Percentiles rank a stretch among this genome's conserved stretches.
Evolutionary conservation across 2,888 invertebrate genomes (phyloP).

Genomic region (Himalopsyche japonica): DNA sequence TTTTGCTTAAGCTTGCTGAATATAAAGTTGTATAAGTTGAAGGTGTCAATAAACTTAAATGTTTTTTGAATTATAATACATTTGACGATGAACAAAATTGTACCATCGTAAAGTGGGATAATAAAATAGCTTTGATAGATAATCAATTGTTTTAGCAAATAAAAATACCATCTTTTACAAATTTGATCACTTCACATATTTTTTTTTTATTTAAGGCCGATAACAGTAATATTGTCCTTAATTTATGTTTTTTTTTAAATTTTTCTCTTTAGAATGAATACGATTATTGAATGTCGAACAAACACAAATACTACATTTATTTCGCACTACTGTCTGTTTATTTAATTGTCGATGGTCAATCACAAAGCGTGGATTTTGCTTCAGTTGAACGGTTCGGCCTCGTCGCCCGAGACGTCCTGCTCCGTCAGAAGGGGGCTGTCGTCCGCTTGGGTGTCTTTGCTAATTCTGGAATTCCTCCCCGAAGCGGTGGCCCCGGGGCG

Average conservation of each 20-base stretch:
- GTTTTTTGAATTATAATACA: too few species aligned
- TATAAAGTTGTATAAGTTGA: too few species aligned
- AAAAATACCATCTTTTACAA: slow-evolving; percentile 26
- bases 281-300: slow-evolving; percentile 30
- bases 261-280: slow-evolving; percentile 35
- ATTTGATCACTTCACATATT: slow-evolving; percentile 28
- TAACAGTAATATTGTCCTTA: slow-evolving; percentile 9
- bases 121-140: neutral
- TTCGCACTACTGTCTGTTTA: slow-evolving; percentile 39
- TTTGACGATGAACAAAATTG: too few species aligned
- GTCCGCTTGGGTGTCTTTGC: slow-evolving; percentile 59
- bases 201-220: slow-evolving; percentile 31
- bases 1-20: too few species aligned
- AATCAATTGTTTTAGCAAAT: slow-evolving; percentile 8
- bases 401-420: slow-evolving; percentile 57
- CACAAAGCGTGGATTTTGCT: neutral
- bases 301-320: slow-evolving; percentile 26
- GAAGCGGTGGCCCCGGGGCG: slow-evolving; percentile 55
- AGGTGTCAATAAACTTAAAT: too few species aligned
- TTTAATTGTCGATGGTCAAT: slow-evolving; percentile 6
- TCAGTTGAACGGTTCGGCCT: slow-evolving; percentile 13
- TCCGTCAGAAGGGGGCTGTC: slow-evolving; percentile 66
- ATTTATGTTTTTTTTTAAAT: neutral
- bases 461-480: slow-evolving; percentile 54
- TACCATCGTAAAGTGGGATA: neutral